Base-by-base conservation (phyloP, 2,888 invertebrate genomes). In the Limenitis camilla region DNA sequence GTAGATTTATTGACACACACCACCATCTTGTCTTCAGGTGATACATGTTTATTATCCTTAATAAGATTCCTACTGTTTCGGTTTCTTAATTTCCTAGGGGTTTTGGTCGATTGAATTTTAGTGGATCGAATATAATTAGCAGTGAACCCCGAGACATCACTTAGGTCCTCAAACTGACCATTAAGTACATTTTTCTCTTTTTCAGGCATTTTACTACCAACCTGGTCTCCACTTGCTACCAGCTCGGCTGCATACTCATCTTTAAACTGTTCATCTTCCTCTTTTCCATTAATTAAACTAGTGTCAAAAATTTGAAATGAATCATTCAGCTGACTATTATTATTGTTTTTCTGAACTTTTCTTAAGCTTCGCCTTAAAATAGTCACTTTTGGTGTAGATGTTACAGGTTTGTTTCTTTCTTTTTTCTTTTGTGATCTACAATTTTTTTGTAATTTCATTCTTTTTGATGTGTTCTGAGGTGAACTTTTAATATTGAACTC, bases 111-210 rank as follows among this genome's bases (percentile, higher is more conserved):
- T 55, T 79, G 74, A 10, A 83, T 60, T 64, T 86, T 88, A 10
- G 87, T 85, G 11, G 88, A 88, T 32, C 84, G 71, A 31, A 88
- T 88, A 56, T 88, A 88, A 61, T 84, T 87, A 3, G 86, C 87
- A 28, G 87, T 87, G 52, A 86, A 82, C 0, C 87, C 87, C 33
- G 87, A 87, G 3, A 87, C 82, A 70, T 87, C 87, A 68, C 87
- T 87, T 11, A 81, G 57, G 46, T 87, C 85, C 54, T 86, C 86
- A 70, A 78, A 82, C 47, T 80, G 76, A 6, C 80, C 79, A 65
- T 82, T 82, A 1, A 61, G 56, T 29, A 57, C 56, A 58, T 67
- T 72, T 45, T 64, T 63, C 48, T 56, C 60, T 49, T 65, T 61
- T 41, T 61, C 55, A 48, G 55, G 33, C 6, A 38, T 7, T 29